Evolutionary conservation across 2,797 vertebrate genomes (phyloP), one percentile per base, ranked within the genome.

Genomic region (Notolepis coatsorum): DNA sequence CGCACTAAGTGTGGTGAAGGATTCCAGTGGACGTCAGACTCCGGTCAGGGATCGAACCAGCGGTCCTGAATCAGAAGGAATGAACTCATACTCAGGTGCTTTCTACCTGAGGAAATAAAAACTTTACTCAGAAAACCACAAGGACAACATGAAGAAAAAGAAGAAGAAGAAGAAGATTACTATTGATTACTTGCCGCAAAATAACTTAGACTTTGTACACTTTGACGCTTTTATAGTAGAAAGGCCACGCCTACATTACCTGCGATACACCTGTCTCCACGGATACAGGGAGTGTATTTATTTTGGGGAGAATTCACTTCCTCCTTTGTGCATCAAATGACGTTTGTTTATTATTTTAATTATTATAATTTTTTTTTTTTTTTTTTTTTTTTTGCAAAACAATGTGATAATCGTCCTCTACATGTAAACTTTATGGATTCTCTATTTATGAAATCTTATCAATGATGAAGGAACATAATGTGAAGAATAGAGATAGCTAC

Each of bases 11-110:
- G 50, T 9, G 45, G 50, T 5, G 38, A 56, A 78, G 80, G 80
- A 76, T 75, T 68, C 46, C 20, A 46, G 80, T 71, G 92, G 61
- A 59, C 82, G 80, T 85, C 83, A 89, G 93, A 95, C 93, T 94
- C 94, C 90, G 93, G 92, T 92, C 66, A 73, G 89, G 81, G 85
- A 84, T 74, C 77, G 82, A 79, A 69, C 70, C 71, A 61, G 61
- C 75, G 61, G 79, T 90, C 87, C 76, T 47, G 48, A 23, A 65
- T 77, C 73, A 83, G 86, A 93, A 95, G 94, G 92, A 96, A 94
- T 92, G 95, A 95, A 94, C 95, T 84, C 93, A 95, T 95, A 94
- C 97, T 99, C 97, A 99, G 96, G 97, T 96, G 94, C 95, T 98
- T 97, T 96, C 92, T 94, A 94, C 82, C 67, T n/a, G 71, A 92